These are phyloP conservation scores for Colistium nudipinnis DNA, from an alignment of 2,113 vertebrate species.

Conservation along the genomic window DNA sequence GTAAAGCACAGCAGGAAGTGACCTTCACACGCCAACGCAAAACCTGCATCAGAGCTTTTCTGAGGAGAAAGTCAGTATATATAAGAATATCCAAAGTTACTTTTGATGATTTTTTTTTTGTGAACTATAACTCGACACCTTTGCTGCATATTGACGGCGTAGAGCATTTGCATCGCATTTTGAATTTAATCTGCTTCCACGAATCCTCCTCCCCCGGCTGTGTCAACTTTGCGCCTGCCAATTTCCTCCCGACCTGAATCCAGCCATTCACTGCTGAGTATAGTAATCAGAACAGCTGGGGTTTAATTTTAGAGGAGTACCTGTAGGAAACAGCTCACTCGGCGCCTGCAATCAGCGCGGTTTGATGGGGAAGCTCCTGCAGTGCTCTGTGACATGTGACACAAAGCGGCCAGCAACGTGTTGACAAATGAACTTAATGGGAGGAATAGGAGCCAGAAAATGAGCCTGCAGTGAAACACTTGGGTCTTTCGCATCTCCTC, in stretches of 20 bases:
- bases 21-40: conserved; percentile 1
- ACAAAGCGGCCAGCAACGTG: conserved; percentile 16
- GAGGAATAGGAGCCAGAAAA: conserved; percentile 7
- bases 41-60: background rate
- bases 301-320: conserved; percentile 31
- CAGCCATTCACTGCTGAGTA: conserved; percentile 32
- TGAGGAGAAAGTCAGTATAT: background rate
- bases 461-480: background rate
- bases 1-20: conserved; percentile 21
- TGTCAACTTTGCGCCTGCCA: conserved; percentile 18
- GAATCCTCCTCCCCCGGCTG: background rate
- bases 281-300: conserved; percentile 40
- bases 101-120: too few species aligned
- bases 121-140: too few species aligned
- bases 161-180: conserved; percentile 27
- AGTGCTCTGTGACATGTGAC: background rate
- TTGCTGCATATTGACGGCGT: conserved; percentile 45
- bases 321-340: conserved; percentile 31
- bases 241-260: conserved; percentile 38
- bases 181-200: conserved; percentile 36
- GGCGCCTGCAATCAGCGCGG: conserved; percentile 19
- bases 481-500: conserved; percentile 2
- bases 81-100: too few species aligned
- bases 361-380: background rate
- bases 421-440: conserved; percentile 22